Conservation (phyloP, 2,888 invertebrate genomes). For the Thereva unica region DNA sequence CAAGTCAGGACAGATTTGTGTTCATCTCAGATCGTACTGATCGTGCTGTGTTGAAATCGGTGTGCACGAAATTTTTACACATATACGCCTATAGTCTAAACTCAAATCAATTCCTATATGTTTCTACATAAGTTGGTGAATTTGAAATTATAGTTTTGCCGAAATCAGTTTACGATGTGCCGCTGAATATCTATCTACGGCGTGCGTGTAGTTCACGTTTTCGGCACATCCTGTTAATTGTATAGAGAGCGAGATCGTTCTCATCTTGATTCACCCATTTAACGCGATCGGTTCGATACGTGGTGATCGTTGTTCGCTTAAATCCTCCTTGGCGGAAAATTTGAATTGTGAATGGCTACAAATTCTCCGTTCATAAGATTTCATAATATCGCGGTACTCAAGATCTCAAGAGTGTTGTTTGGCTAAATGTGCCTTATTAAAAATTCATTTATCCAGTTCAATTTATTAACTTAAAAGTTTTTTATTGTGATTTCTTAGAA, state of each 20-base stretch:
- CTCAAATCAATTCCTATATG: too few relatives aligned
- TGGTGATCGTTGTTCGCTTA: constrained; percentile 12
- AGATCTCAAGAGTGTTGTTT: constrained; percentile 2
- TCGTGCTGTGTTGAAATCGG: constrained; percentile 22
- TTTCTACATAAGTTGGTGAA: constrained; percentile 6
- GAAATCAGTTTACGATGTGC: constrained; percentile 40
- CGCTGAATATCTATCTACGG: constrained; percentile 25
- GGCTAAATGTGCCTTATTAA: constrained; percentile 9
- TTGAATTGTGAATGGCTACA: constrained; percentile 22
- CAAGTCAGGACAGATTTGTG: background rate
- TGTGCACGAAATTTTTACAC: constrained; percentile 4
- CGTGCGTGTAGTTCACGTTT: constrained; percentile 29
- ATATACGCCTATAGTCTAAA: too few relatives aligned
- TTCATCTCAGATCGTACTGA: background rate
- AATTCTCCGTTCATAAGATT: too few relatives aligned
- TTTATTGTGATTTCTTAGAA: constrained; percentile 15
- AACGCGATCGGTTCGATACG: constrained; percentile 3
- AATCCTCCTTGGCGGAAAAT: constrained; percentile 8
- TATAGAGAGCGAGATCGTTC: constrained; percentile 9
- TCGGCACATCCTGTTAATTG: constrained; percentile 17
- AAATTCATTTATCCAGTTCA: constrained; percentile 6
- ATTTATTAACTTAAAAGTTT: background rate
- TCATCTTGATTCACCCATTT: constrained; percentile 28
- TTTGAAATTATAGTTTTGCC: constrained; percentile 21
- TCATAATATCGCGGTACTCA: constrained; percentile 31